Evolutionary conservation across 2,797 vertebrate genomes (phyloP), one percentile per base, ranked within the genome.

Genomic region (Australoheros facetus): DNA sequence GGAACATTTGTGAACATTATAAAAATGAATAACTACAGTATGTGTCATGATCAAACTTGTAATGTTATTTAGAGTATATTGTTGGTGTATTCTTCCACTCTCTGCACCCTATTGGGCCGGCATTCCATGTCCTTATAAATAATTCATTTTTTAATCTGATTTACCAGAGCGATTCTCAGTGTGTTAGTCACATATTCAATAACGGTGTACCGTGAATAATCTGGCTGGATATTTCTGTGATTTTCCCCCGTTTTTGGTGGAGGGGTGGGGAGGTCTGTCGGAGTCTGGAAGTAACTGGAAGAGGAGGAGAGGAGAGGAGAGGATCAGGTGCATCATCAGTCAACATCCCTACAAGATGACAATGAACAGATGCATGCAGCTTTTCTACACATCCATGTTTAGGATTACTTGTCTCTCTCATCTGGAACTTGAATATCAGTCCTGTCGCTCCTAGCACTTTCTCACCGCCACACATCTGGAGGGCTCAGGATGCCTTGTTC

Each of bases 71-170:
- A 89, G 85, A 82, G 85, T 77, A 87, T 93, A 92, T 93, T 90
- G 93, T 91, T 91, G 93, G 88, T 92, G 91, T 91, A 88, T 93
- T 92, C 92, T 73, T 88, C 93, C 90, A 71, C 85, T 91, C 87
- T 80, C 81, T 86, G 86, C 75, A 75, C 87, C 88, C 90, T 85
- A 84, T 93, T 91, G 84, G 90, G 92, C 85, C 84, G 51, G 79
- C 83, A 77, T 91, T 86, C 89, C 90, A 82, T 93, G 93, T 94
- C 91, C 92, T 93, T 90, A 95, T 95, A 93, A 95, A 95, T 95
- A 93, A 95, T 95, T 94, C 92, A 94, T 95, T 89, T 95, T 94
- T 94, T 95, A 95, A 95, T 95, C 93, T 94, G 94, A 95, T 95
- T 95, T 94, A 93, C 93, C 93, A 91, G 85, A 94, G 94, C 92